Base-by-base conservation (phyloP, 2,797 vertebrate species). In the Neomorphus geoffroyi region DNA sequence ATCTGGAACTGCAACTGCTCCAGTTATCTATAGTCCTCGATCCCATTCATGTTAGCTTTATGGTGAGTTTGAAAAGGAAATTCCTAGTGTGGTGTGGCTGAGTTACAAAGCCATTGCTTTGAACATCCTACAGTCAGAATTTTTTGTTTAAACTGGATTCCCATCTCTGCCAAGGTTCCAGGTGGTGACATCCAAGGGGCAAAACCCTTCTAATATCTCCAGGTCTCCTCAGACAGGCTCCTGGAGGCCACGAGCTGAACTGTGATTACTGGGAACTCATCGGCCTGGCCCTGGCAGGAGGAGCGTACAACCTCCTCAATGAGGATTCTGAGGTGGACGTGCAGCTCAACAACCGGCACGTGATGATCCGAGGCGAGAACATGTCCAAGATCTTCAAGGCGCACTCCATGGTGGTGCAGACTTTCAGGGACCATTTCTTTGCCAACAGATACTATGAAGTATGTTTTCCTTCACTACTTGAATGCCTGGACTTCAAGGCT, bases 201-300 rank as follows among this genome's bases (percentile, higher is more conserved):
- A 13, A 17, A 26, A n/a, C n/a, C n/a, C n/a, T n/a, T 26, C 17
- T n/a, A n/a, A n/a, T n/a, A n/a, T n/a, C n/a, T n/a, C n/a, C n/a
- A n/a, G n/a, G n/a, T n/a, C n/a, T n/a, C n/a, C n/a, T n/a, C n/a
- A n/a, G n/a, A 1, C 66, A 99, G 99, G 99, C 99, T 51, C 99
- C 99, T 0, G 99, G 99, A 14, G 99, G 99, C 71, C 99, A 99
- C 0, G 99, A 99, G 98, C 97, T 99, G 92, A 98, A 96, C 89
- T 99, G 99, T n/a, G 99, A 99, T 96, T 99, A 98, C 98, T 99
- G 99, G 99, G 99, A 99, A 92, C 98, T 99, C 81, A 79, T 99
- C 0, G 99, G 99, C 9, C 82, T 99, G 39, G 98, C 99, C 56
- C 99, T 99, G 0, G 98, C 99, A 0, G 99, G 99, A 7, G 99